Evolutionary conservation across 2,888 invertebrate species (phyloP).

Genomic region (Drosophila emarginata): DNA sequence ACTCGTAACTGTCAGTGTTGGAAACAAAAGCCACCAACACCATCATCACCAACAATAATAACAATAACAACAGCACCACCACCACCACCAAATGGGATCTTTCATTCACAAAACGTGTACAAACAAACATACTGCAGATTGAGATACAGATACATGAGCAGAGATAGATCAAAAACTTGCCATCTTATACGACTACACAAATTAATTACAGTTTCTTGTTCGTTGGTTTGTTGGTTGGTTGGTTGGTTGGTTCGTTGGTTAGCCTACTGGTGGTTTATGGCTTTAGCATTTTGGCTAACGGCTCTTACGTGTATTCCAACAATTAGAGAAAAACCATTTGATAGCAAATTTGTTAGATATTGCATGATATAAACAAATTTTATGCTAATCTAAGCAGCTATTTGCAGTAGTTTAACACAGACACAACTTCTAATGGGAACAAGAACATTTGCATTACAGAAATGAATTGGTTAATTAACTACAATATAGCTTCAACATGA

Average conservation of each 20-base stretch:
- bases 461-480: too few species aligned
- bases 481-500: too few species aligned
- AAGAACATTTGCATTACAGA: neutral
- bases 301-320: conserved; percentile 51
- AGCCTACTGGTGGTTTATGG: conserved; percentile 38
- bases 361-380: conserved; percentile 50
- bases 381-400: conserved; percentile 46
- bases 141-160: too few species aligned
- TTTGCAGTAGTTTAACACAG: conserved; percentile 20
- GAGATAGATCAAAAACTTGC: conserved; percentile 19
- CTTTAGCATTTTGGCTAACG: conserved; percentile 56
- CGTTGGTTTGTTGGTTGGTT: conserved; percentile 10
- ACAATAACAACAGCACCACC: conserved; percentile 12
- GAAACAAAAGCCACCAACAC: conserved; percentile 31
- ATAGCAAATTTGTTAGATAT: conserved; percentile 31
- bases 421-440: neutral
- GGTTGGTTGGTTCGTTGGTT: neutral
- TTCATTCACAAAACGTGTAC: conserved; percentile 60
- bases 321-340: conserved; percentile 30
- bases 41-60: conserved; percentile 17
- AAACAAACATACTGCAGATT: neutral
- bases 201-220: conserved; percentile 42
- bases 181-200: conserved; percentile 46
- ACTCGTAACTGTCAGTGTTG: conserved; percentile 58
- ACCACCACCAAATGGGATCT: conserved; percentile 29